Percentiles rank a stretch among this genome's conserved stretches.
These are phyloP conservation scores for Latheticus oryzae DNA, from an alignment of 2,888 invertebrate genomes.

Conservation along the genomic window DNA sequence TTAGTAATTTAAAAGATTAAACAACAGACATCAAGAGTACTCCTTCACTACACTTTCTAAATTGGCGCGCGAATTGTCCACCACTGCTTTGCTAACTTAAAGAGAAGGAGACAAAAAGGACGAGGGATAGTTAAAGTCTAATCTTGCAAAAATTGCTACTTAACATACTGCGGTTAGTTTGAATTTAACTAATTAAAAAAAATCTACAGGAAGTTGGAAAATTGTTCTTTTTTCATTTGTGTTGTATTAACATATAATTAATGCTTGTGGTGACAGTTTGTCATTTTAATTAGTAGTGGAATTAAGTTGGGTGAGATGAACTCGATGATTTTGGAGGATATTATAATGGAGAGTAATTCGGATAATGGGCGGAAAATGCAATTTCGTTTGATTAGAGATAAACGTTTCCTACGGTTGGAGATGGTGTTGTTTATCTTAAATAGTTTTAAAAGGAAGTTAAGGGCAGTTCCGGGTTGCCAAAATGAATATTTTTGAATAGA, in stretches of 20 bases:
- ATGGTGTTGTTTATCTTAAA: conserved; percentile 47
- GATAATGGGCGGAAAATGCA: conserved; percentile 50
- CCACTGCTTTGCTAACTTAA: not conserved
- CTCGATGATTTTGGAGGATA: conserved; percentile 38
- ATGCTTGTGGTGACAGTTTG: conserved; percentile 4
- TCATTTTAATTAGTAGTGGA: not conserved
- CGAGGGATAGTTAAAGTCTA: too few species aligned
- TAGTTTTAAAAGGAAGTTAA: conserved; percentile 33
- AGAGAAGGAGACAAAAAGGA: not conserved
- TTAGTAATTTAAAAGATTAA: not conserved
- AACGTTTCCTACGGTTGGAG: conserved; percentile 50
- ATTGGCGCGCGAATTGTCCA: not conserved
- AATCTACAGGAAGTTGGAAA: not conserved
- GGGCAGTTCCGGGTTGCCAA: too few species aligned
- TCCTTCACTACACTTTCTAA: conserved; percentile 5
- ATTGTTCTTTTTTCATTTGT: not conserved
- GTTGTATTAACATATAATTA: conserved; percentile 1
- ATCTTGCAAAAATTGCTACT: too few species aligned
- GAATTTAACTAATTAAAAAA: not conserved
- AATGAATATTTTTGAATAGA: too few species aligned
- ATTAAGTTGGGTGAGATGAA: conserved; percentile 2
- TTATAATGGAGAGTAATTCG: conserved; percentile 42
- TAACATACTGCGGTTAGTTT: too few species aligned
- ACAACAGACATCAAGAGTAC: not conserved
- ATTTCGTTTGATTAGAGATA: conserved; percentile 50